phyloP scores from a whole-genome alignment of 2,888 invertebrate genomes.

The Cantharis flavilabris region DNA sequence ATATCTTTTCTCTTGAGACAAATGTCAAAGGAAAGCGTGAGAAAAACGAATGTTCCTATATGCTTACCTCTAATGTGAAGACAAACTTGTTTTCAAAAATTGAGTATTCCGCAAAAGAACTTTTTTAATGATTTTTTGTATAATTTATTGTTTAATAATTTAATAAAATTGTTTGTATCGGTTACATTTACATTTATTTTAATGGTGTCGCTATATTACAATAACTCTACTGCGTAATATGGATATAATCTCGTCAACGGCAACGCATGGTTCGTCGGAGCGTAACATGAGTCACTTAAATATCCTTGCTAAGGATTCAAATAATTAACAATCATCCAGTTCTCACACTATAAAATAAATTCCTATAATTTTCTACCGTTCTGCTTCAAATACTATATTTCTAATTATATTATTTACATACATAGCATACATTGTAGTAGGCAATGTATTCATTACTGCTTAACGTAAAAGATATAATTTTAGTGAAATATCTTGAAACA shows the following conservation, averaged over 20 bases:
- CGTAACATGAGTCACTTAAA: neutral
- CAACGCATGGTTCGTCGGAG: constrained; percentile 3
- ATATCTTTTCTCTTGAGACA: too few relatives aligned
- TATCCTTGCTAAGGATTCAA: constrained; percentile 1
- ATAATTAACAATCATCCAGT: neutral
- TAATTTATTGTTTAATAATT: too few relatives aligned
- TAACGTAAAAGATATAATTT: neutral
- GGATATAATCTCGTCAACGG: neutral
- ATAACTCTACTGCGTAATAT: neutral
- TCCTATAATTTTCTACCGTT: neutral
- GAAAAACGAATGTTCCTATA: too few relatives aligned
- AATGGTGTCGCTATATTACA: neutral
- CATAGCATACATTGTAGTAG: neutral
- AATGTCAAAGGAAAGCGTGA: too few relatives aligned
- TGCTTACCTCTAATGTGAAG: too few relatives aligned
- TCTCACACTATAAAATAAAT: neutral
- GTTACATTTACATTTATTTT: neutral
- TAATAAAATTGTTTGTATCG: neutral
- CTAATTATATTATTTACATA: neutral
- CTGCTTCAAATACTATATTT: neutral
- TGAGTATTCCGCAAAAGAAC: too few relatives aligned
- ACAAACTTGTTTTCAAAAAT: neutral
- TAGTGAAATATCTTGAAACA: neutral
- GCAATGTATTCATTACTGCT: neutral
- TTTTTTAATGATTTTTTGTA: too few relatives aligned